Evolutionary conservation across 2,888 invertebrate species (phyloP), one percentile per base, ranked within the genome.

Genomic region (Entomobrya proxima): DNA sequence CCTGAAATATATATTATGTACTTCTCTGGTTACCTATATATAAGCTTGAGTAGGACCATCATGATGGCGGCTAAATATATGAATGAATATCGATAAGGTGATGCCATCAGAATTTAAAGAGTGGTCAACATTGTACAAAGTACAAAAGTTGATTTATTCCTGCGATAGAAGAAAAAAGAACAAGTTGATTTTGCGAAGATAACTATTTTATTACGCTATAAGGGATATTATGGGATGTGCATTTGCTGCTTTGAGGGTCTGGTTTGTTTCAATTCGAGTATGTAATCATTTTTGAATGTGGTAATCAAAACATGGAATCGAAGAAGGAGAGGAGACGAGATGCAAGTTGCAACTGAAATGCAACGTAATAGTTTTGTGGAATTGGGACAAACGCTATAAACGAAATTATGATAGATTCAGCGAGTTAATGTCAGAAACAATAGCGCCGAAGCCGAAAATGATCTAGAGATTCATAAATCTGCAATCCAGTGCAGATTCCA

Each of bases 281-380:
- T 76, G 76, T 76, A 76, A 76, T 76, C 37, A 21, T 58, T 76
- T 72, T 24, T 47, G 32, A 52, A 35, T 76, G 76, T 55, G 55
- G 76, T 58, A 76, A 76, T 76, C 76, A 76, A 76, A 76, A 40
- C 64, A 64, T 64, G 64, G 64, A 64, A 64, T 64, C 64, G 64
- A 64, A 64, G 30, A 15, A 18, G 35, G n/a, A 4, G 32, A 18
- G 15, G 7, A 2, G n/a, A n/a, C n/a, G 44, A 52, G 35, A 52
- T n/a, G n/a, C n/a, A n/a, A n/a, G n/a, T n/a, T n/a, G n/a, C n/a
- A n/a, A n/a, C n/a, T n/a, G n/a, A n/a, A n/a, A n/a, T n/a, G n/a
- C 4, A 55, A 24, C 55, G 55, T 55, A 55, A 55, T 55, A 40
- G 47, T 74, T 74, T 50, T 11, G 58, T 37, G 76, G 37, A 76